Evolutionary conservation across 2,797 vertebrate genomes (phyloP).

Genomic region (Vipera latastei): DNA sequence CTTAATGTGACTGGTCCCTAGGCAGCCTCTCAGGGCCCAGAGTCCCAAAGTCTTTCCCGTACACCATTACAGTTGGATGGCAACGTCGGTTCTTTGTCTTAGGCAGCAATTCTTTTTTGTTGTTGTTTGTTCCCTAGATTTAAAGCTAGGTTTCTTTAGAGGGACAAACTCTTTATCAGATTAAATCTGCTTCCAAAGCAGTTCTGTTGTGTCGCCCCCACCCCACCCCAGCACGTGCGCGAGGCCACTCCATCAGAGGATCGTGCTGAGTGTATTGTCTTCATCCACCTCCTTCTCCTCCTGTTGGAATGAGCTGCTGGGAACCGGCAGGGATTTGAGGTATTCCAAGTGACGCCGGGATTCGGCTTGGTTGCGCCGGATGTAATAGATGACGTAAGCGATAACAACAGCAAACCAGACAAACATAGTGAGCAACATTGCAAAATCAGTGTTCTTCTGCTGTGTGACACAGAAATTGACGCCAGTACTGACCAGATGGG

Average conservation of each 20-base stretch:
- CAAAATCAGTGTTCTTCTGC: slow-evolving; percentile 76
- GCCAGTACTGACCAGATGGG: slow-evolving; percentile 74
- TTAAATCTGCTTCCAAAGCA: neutral
- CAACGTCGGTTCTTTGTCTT: neutral
- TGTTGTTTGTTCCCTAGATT: neutral
- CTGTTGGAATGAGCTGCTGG: slow-evolving; percentile 53
- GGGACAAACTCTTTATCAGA: neutral
- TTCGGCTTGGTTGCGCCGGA: slow-evolving; percentile 76
- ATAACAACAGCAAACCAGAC: slow-evolving; percentile 80
- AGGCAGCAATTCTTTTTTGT: neutral
- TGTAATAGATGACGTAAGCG: slow-evolving; percentile 76
- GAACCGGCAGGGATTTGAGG: slow-evolving; percentile 73
- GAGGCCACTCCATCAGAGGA: slow-evolving; percentile 63
- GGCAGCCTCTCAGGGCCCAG: neutral
- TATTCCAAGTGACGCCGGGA: slow-evolving; percentile 75
- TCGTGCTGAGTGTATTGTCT: slow-evolving; percentile 74
- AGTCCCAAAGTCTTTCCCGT: neutral
- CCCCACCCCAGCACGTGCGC: neutral
- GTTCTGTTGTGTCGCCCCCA: neutral
- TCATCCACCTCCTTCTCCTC: slow-evolving; percentile 62
- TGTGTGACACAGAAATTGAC: slow-evolving; percentile 79
- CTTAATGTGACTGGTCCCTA: neutral
- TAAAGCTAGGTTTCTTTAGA: neutral
- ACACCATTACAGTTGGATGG: neutral
- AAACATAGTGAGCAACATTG: slow-evolving; percentile 79